Evolutionary conservation across 1,140 invertebrate genomes (phyloP).

Genomic region (Drosophila ercepeae): DNA sequence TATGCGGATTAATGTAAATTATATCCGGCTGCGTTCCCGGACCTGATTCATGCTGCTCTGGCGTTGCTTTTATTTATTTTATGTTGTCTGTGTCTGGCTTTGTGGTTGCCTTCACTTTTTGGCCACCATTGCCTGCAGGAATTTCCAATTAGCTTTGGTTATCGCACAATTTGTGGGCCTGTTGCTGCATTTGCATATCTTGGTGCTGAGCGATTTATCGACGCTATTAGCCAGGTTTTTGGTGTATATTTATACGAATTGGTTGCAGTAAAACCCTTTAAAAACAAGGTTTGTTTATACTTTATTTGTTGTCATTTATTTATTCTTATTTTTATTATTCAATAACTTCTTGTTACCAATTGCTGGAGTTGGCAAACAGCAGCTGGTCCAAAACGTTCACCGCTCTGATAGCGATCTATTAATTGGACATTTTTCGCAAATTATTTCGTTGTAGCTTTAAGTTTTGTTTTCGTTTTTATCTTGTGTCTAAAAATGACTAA

Average conservation of each 20-base stretch:
- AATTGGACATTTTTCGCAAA: slow-evolving; percentile 63
- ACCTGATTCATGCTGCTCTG: slow-evolving; percentile 42
- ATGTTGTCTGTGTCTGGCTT: background rate
- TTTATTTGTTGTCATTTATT: background rate
- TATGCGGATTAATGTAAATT: slow-evolving; percentile 23
- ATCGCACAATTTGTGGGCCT: slow-evolving; percentile 50
- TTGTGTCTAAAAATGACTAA: slow-evolving; percentile 66
- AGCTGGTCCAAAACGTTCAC: slow-evolving; percentile 48
- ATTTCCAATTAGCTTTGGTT: slow-evolving; percentile 73
- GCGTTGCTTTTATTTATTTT: slow-evolving; percentile 14
- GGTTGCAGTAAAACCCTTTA: background rate
- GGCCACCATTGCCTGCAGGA: slow-evolving; percentile 68
- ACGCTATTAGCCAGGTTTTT: slow-evolving; percentile 37
- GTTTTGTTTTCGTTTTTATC: slow-evolving; percentile 21
- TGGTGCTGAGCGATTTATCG: slow-evolving; percentile 55
- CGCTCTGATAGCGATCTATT: slow-evolving; percentile 46
- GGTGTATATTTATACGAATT: background rate
- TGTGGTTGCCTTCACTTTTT: slow-evolving; percentile 57
- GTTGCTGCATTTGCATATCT: slow-evolving; percentile 62
- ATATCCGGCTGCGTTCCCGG: slow-evolving; percentile 72
- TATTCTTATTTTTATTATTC: background rate
- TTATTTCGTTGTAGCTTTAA: slow-evolving; percentile 26
- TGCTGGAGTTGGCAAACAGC: slow-evolving; percentile 24
- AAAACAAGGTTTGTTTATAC: background rate
- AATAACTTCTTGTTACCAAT: slow-evolving; percentile 21